Base-by-base conservation (phyloP, 2,113 vertebrate genomes). In the Gallinago paraguaiae region DNA sequence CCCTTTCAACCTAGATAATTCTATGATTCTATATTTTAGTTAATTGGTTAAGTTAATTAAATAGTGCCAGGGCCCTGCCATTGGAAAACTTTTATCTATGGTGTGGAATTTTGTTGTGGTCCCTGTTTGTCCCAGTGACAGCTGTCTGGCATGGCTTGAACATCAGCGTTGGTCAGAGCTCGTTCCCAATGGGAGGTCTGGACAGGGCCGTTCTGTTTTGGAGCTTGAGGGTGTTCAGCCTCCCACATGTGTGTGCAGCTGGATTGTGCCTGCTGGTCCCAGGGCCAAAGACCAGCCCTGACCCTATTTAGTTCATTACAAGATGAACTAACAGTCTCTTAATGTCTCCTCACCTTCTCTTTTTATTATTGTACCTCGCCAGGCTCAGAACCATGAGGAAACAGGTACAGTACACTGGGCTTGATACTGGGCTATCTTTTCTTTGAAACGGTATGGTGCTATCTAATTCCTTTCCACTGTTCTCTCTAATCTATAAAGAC, bases 401-500 rank as follows among this genome's bases (percentile, higher is more conserved):
- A 30, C 25, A 61, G 31, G 12, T 37, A 54, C 8, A 27, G 69
- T 28, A 27, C 23, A 13, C 39, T 61, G n/a, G 53, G 50, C 31
- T 61, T 65, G 75, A 57, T 76, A 43, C 24, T 46, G 46, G 39
- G 27, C 35, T 83, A 17, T n/a, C n/a, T 50, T 76, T 72, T 13
- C 59, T 80, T 60, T 68, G 68, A 93, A 88, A 82, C 45, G 45
- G 16, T 15, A 9, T 78, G 76, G 79, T 54, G 43, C 75, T 91
- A 37, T 80, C 82, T 88, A 86, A 88, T 93, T 87, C 65, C 83
- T 48, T 78, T 83, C 75, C 2, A 6, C 72, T 64, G 6, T 37
- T 77, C 50, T 61, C 28, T 78, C 37, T 95, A 77, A 91, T 82
- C 88, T 93, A 39, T 70, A 82, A 95, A 86, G 74, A 86, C 57